phyloP scores from a whole-genome alignment of 2,113 vertebrate species.

The Thryonomys swinderianus region DNA sequence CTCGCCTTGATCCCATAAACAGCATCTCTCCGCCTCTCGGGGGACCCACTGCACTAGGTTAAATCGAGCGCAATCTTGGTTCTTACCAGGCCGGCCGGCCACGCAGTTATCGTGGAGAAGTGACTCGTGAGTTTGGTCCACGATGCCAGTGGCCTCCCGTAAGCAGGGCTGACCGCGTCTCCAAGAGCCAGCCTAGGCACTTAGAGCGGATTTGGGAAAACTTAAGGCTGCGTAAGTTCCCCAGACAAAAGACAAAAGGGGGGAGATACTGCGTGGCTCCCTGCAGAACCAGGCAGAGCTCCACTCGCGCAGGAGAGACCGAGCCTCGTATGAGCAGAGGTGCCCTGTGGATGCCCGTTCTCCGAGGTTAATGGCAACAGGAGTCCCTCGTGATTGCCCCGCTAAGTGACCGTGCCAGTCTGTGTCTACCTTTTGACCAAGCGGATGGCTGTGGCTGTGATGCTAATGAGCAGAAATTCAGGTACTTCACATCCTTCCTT shows the following conservation, averaged over 20 bases:
- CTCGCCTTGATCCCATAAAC: constrained; percentile 73
- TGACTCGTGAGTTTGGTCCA: constrained; percentile 85
- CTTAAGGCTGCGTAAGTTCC: constrained; percentile 4
- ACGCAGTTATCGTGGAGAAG: constrained; percentile 75
- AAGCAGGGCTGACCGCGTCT: constrained; percentile 71
- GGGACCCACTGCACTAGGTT: constrained; percentile 77
- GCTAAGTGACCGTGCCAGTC: neutral
- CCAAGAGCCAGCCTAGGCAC: constrained; percentile 11
- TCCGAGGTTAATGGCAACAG: neutral
- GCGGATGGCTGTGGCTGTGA: neutral
- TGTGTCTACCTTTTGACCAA: neutral
- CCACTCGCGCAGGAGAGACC: neutral
- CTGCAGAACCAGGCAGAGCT: neutral
- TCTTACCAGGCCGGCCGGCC: constrained; percentile 81
- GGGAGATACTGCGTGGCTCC: neutral
- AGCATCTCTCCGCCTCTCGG: constrained; percentile 67
- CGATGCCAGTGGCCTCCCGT: constrained; percentile 69
- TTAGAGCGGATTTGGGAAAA: constrained; percentile 51
- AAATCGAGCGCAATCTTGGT: constrained; percentile 84
- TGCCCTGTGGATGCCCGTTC: neutral
- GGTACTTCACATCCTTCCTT: constrained; percentile 9
- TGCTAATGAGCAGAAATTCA: neutral
- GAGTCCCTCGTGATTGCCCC: neutral
- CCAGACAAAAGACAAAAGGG: neutral
- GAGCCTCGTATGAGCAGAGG: neutral